phyloP scores from a whole-genome alignment of 2,888 invertebrate species.

The Pristionchus fissidentatus region DNA sequence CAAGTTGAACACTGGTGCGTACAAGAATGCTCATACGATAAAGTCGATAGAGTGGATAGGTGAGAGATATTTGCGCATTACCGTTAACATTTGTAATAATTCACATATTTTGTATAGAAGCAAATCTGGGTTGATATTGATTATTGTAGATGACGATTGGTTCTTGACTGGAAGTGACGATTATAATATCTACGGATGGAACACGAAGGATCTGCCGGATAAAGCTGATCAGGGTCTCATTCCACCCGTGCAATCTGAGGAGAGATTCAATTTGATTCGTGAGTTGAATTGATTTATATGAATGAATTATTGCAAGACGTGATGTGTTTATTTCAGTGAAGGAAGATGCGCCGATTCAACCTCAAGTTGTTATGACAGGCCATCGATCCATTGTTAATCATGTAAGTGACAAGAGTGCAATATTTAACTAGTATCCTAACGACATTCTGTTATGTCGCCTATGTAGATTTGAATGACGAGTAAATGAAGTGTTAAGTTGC shows the following conservation, averaged over 20 bases:
- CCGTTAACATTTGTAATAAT: neutral
- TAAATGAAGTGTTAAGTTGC: neutral
- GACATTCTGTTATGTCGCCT: neutral
- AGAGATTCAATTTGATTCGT: neutral
- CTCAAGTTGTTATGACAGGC: conserved; percentile 81
- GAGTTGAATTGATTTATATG: neutral
- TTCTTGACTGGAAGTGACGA: conserved; percentile 36
- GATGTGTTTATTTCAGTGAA: neutral
- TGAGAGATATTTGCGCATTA: neutral
- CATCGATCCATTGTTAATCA: conserved; percentile 96
- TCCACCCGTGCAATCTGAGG: neutral
- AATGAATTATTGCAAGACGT: neutral
- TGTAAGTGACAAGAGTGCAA: too few relatives aligned
- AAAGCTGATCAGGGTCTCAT: too few relatives aligned
- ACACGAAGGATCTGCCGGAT: neutral
- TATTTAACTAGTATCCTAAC: too few relatives aligned
- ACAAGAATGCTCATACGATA: neutral
- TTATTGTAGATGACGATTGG: conserved; percentile 32
- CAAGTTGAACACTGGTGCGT: neutral
- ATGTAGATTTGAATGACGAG: neutral
- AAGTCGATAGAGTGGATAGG: conserved; percentile 44
- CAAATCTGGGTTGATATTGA: neutral
- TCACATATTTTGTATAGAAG: neutral
- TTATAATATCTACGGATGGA: conserved; percentile 32
- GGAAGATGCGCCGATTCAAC: neutral